Evolutionary conservation across 2,797 vertebrate genomes (phyloP).

Genomic region (Apodemus agrarius): DNA sequence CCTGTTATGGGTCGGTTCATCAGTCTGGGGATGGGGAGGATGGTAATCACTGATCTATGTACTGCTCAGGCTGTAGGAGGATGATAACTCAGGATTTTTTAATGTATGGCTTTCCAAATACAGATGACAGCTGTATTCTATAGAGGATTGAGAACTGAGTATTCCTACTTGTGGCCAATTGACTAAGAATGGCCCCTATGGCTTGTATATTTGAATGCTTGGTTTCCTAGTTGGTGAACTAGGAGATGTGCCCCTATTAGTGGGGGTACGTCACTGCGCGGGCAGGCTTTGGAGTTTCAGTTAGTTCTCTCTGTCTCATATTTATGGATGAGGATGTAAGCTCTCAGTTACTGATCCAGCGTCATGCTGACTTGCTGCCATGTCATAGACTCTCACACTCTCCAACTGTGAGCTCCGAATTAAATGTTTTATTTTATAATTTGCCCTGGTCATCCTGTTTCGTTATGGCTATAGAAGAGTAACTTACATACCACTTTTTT

Average conservation of each 20-base stretch:
- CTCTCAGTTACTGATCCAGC: neutral
- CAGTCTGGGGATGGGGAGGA: neutral
- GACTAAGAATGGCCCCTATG: neutral
- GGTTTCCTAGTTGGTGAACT: neutral
- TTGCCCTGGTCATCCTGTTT: neutral
- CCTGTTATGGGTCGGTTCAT: neutral
- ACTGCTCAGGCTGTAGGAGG: neutral
- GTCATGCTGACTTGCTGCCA: neutral
- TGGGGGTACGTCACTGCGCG: neutral
- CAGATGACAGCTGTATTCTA: neutral
- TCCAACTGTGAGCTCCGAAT: neutral
- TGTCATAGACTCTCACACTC: neutral
- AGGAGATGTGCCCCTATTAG: neutral
- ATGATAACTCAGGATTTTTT: conserved; percentile 1
- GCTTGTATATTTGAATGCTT: neutral
- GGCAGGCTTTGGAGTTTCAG: neutral
- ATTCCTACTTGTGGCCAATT: neutral
- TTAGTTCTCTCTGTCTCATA: neutral
- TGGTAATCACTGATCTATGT: neutral
- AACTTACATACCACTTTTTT: conserved; percentile 2
- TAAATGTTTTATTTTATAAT: neutral
- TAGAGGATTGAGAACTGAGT: neutral
- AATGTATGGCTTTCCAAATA: neutral
- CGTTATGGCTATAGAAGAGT: neutral
- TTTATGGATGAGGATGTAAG: neutral